Evolutionary conservation across 2,113 vertebrate genomes (phyloP), one percentile per base, ranked within the genome.

Genomic region (Lophochroa leadbeateri): DNA sequence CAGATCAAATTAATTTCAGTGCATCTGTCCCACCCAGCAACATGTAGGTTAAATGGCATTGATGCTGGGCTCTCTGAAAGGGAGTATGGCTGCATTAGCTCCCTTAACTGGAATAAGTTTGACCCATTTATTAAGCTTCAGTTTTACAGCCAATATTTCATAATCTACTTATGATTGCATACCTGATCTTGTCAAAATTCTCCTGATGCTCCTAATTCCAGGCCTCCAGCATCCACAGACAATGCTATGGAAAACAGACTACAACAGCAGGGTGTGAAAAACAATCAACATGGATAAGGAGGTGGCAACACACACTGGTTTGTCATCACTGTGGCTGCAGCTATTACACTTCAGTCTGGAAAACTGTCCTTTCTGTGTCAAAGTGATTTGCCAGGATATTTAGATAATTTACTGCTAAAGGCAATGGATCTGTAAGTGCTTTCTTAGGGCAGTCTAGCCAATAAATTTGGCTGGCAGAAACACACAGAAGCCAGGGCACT

Each of bases 301-400:
- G 50, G 20, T 1, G 46, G 55, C 31, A 17, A 18, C n/a, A 6
- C 1, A 1, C 4, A 0, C 19, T 8, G 25, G 17, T 11, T 55
- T 33, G 78, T 81, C 72, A 80, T 13, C 28, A 0, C 37, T 15
- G 27, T 4, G 33, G n/a, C 61, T 29, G 29, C 18, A 25, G 74
- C 67, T 49, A 9, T 5, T 41, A 44, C 55, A 7, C 37, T 21
- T 16, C 65, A 24, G 19, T 7, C 63, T 39, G 53, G 31, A 65
- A 47, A 23, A 2, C 64, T 7, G 43, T 64, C 57, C 69, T 58
- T 57, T 35, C 35, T 2, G 74, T 7, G 7, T 14, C 15, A 47
- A 3, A 7, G 0, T 2, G 28, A 52, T 11, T 16, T 17, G 4
- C 64, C 52, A 8, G 11, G 6, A 0, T 1, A 6, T 2, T 4